These are phyloP conservation scores for Taurulus bubalis DNA, from an alignment of 2,113 vertebrate genomes.

Conservation along the genomic window DNA sequence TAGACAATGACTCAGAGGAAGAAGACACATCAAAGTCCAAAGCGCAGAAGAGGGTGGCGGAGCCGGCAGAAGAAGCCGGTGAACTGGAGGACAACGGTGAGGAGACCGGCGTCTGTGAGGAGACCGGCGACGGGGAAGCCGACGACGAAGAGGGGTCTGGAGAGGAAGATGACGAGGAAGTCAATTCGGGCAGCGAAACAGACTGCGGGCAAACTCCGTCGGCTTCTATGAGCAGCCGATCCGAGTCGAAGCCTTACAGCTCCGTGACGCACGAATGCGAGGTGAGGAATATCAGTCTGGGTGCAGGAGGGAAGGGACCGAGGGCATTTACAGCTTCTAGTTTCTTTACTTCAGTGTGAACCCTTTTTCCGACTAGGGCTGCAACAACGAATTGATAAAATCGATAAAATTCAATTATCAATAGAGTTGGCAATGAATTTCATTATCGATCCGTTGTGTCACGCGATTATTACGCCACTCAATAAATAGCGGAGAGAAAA, in stretches of 20 bases:
- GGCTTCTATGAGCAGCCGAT: slow-evolving; percentile 86
- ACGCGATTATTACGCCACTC: too few relatives aligned
- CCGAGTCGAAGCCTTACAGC: slow-evolving; percentile 93
- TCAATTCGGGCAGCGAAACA: slow-evolving; percentile 72
- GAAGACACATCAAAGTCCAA: slow-evolving; percentile 53
- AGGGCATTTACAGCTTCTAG: background rate
- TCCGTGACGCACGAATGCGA: slow-evolving; percentile 95
- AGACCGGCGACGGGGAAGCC: slow-evolving; percentile 24
- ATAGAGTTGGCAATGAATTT: too few relatives aligned
- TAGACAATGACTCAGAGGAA: slow-evolving; percentile 73
- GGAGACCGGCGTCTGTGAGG: slow-evolving; percentile 28
- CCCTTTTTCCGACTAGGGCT: too few relatives aligned
- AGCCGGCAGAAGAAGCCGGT: slow-evolving; percentile 24
- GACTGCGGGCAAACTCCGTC: slow-evolving; percentile 80
- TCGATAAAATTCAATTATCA: too few relatives aligned
- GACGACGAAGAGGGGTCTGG: slow-evolving; percentile 50
- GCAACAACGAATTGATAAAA: too few relatives aligned
- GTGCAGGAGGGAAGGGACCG: background rate
- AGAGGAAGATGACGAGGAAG: slow-evolving; percentile 53
- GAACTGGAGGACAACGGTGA: slow-evolving; percentile 24
- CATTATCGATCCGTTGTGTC: too few relatives aligned
- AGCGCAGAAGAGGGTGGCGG: slow-evolving; percentile 6
- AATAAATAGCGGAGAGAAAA: too few relatives aligned
- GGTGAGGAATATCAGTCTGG: slow-evolving; percentile 80
- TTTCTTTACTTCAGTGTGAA: background rate